Evolutionary conservation across 2,888 invertebrate species (phyloP).

Genomic region (Pteria penguin): DNA sequence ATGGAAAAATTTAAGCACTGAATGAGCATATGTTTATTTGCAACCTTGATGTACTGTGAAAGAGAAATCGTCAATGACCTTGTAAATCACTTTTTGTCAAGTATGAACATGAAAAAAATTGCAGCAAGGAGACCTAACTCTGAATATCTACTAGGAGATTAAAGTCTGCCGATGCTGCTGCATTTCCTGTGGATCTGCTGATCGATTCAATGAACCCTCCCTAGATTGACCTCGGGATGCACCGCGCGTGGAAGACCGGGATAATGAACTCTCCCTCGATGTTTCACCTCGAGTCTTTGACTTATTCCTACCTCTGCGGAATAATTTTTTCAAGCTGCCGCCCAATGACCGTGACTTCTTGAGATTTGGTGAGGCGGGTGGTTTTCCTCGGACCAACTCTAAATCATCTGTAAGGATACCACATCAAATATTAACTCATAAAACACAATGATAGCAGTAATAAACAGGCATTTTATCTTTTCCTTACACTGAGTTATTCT

Average conservation of each 20-base stretch:
- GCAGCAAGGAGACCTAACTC: too few relatives aligned
- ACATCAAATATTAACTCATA: background rate
- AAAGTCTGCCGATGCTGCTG: conserved; percentile 26
- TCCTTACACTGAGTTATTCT: too few relatives aligned
- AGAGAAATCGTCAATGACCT: background rate
- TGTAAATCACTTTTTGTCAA: too few relatives aligned
- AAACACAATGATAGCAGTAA: too few relatives aligned
- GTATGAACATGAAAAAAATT: too few relatives aligned
- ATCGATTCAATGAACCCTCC: conserved; percentile 68
- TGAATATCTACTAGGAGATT: conserved; percentile 14
- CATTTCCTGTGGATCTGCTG: conserved; percentile 39
- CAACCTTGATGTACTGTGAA: too few relatives aligned
- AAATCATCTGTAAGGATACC: conserved; percentile 67
- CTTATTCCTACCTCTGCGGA: conserved; percentile 68
- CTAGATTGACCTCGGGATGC: conserved; percentile 66
- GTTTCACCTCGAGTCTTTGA: conserved; percentile 64
- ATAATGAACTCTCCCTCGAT: conserved; percentile 73
- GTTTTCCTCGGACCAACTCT: conserved; percentile 62
- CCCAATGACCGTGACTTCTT: conserved; percentile 75
- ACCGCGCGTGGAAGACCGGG: conserved; percentile 66
- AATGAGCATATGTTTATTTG: too few relatives aligned
- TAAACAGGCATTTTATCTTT: too few relatives aligned
- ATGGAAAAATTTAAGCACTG: too few relatives aligned
- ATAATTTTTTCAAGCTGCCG: conserved; percentile 74
- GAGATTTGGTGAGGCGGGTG: conserved; percentile 63